Base-by-base conservation (phyloP, 2,797 vertebrate species). In the Nyctalus aviator region DNA sequence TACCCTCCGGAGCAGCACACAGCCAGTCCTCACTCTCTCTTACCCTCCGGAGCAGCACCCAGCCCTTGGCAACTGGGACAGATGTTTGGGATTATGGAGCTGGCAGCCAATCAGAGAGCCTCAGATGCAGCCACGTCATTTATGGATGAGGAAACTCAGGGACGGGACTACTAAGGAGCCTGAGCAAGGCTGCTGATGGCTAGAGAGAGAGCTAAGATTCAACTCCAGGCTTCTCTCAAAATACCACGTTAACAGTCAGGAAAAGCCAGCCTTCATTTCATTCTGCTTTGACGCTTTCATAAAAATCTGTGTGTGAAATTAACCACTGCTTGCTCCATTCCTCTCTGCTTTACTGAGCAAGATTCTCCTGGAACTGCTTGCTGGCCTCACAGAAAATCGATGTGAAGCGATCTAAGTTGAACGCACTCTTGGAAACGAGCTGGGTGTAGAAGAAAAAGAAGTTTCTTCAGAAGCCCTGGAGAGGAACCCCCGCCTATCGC, bases 381-480 rank as follows among this genome's bases (percentile, higher is more conserved):
- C 53, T 62, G 64, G 8, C 14, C 27, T 84, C 32, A n/a, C 57
- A 85, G n/a, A 88, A 81, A 55, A 62, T 41, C 25, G 4, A 14
- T 10, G 27, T 55, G 72, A 73, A 75, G 59, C 12, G 37, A 69
- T 41, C 15, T 10, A 57, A 85, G 69, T 17, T 15, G 10, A 88
- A 53, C 46, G 13, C 20, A 27, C 32, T 35, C 7, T 48, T 77
- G 87, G 37, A 92, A 95, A 72, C 0, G 3, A 85, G 79, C 50
- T 83, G 21, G 32, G 95, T 90, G 32, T 68, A 27, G 84, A 82
- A 88, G 84, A 90, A 88, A 73, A 79, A 81, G 35, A 87, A 68
- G 75, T 83, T 35, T 66, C 71, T 76, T 55, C 27, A 27, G 84
- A 37, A 81, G 30, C 72, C 81, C 89, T 78, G 68, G 81, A 66